phyloP scores from a whole-genome alignment of 2,797 vertebrate genomes.

The Sebastes hopkinsi region DNA sequence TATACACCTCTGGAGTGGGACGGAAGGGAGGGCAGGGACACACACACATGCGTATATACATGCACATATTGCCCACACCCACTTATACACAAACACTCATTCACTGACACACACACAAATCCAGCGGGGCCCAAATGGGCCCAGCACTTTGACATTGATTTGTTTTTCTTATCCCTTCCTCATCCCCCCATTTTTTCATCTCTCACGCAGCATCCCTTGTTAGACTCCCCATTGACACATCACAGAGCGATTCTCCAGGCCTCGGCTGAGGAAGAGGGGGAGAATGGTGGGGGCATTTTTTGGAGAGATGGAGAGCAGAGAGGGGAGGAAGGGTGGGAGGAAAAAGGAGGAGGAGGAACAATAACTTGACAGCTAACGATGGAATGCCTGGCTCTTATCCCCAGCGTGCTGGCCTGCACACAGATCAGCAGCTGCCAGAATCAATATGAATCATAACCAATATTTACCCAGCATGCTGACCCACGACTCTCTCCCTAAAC shows the following conservation, averaged over 20 bases:
- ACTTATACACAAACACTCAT: constrained; percentile 52
- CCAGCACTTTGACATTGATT: constrained; percentile 80
- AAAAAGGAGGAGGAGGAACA: constrained; percentile 49
- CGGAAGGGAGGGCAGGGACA: constrained; percentile 39
- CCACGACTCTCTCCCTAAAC: constrained; percentile 65
- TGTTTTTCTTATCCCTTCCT: constrained; percentile 76
- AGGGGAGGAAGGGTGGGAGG: constrained; percentile 22
- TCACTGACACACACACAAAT: constrained; percentile 57
- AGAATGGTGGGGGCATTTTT: constrained; percentile 36
- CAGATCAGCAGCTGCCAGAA: constrained; percentile 80
- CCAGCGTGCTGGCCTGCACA: constrained; percentile 70
- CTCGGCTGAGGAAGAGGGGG: constrained; percentile 37
- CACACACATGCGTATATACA: constrained; percentile 63
- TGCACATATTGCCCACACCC: constrained; percentile 44
- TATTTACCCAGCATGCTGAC: constrained; percentile 80
- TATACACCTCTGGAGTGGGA: constrained; percentile 67
- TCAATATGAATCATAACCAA: constrained; percentile 83
- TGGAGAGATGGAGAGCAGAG: constrained; percentile 31
- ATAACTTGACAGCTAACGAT: constrained; percentile 78
- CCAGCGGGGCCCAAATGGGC: constrained; percentile 70
- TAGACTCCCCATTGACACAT: constrained; percentile 77
- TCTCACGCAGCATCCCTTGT: constrained; percentile 61
- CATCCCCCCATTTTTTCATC: constrained; percentile 72
- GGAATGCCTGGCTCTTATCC: constrained; percentile 77
- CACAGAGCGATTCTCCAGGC: constrained; percentile 64